Percentiles rank a stretch among this genome's conserved stretches.
Conservation (phyloP, 64 coral and sea anemone species). For the Orbicella faveolata region DNA sequence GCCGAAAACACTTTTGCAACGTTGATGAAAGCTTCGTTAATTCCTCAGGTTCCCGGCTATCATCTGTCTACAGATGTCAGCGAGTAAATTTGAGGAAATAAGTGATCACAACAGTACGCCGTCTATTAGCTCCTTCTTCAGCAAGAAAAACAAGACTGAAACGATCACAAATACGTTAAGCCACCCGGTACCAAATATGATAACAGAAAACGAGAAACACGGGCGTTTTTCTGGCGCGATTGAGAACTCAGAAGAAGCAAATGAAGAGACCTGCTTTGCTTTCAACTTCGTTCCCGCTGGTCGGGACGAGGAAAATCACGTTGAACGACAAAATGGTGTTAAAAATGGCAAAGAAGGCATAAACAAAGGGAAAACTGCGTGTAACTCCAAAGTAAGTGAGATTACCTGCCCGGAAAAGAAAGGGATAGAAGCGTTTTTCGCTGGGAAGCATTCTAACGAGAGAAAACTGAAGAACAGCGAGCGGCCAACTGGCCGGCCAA, state of each 20-base stretch:
- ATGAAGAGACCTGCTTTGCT: not conserved
- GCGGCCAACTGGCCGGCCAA: not conserved
- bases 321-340: not conserved
- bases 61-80: conserved; percentile 57
- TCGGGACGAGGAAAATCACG: not conserved
- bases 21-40: not conserved
- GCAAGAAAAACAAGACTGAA: conserved; percentile 20
- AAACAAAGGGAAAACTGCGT: not conserved
- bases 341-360: not conserved
- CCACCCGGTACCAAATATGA: not conserved
- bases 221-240: not conserved
- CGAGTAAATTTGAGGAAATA: conserved; percentile 87
- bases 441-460: not conserved
- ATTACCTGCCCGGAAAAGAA: not conserved
- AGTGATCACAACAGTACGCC: conserved; percentile 27
- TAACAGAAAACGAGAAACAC: not conserved
- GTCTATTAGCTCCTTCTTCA: conserved; percentile 84
- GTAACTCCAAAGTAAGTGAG: not conserved
- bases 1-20: not conserved
- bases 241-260: not conserved
- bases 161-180: not conserved
- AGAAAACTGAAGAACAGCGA: not conserved
- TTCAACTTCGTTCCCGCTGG: not conserved
- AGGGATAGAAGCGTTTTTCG: conserved; percentile 15
- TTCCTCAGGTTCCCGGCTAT: conserved; percentile 81